A percentile compares a stretch with the other conserved stretches of the same genome.
phyloP scores from a whole-genome alignment of 2,888 invertebrate species.

The Drosophila longiperda region DNA sequence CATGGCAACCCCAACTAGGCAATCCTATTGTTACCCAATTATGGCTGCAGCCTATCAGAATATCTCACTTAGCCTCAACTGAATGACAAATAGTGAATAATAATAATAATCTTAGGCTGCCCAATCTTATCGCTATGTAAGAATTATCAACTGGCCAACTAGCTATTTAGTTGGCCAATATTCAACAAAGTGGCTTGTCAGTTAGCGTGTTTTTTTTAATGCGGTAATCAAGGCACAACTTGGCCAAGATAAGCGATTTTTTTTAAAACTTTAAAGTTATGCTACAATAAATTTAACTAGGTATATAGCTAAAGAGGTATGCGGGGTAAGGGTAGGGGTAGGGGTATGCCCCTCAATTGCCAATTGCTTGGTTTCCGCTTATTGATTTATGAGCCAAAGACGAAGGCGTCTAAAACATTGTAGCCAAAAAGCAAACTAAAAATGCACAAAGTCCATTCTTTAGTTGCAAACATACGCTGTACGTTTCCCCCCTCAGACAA shows the following conservation, averaged over 20 bases:
- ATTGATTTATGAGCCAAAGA: constrained; percentile 69
- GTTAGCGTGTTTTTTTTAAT: constrained; percentile 53
- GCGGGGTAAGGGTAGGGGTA: background rate
- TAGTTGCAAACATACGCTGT: constrained; percentile 7
- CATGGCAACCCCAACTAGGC: background rate
- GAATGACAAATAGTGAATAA: background rate
- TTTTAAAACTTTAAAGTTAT: constrained; percentile 42
- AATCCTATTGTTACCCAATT: background rate
- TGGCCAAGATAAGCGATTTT: constrained; percentile 35
- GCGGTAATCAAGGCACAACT: constrained; percentile 72
- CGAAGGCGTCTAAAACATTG: background rate
- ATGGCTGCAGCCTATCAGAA: background rate
- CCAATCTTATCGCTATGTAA: constrained; percentile 64
- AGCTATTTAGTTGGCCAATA: constrained; percentile 7
- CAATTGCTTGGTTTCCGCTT: constrained; percentile 64
- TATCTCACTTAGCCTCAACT: background rate
- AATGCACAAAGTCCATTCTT: constrained; percentile 30
- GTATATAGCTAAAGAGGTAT: background rate
- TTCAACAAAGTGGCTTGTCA: constrained; percentile 48
- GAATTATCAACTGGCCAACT: constrained; percentile 39
- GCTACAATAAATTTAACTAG: constrained; percentile 64
- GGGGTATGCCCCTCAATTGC: constrained; percentile 28
- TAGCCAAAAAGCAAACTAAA: constrained; percentile 49
- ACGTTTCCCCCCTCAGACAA: background rate
- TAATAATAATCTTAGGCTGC: background rate